Evolutionary conservation across 1,140 invertebrate species (phyloP).

Genomic region (Nixonia krombeini): DNA sequence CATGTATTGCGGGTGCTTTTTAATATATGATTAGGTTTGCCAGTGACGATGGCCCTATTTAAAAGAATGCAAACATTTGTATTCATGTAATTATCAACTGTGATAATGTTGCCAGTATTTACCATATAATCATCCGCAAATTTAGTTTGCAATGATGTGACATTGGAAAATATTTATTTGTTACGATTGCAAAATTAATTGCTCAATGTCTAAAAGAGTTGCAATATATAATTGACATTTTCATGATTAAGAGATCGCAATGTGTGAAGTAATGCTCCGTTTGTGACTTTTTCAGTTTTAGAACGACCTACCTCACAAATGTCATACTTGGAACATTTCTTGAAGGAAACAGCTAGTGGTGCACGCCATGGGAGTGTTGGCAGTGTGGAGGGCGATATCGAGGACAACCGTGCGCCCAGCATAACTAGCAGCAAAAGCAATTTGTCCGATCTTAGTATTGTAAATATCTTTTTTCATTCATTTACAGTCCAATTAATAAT

Average conservation of each 20-base stretch:
- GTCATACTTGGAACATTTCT: constrained; percentile 90
- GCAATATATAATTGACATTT: too few relatives aligned
- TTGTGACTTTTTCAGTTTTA: constrained; percentile 78
- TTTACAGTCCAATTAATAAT: too few relatives aligned
- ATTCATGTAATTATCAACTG: constrained; percentile 26
- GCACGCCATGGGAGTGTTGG: constrained; percentile 76
- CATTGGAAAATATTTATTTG: too few relatives aligned
- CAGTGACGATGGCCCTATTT: constrained; percentile 25
- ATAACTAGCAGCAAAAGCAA: constrained; percentile 88
- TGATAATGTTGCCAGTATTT: constrained; percentile 20
- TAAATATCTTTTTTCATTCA: constrained; percentile 67
- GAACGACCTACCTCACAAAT: constrained; percentile 89
- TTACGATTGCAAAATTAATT: too few relatives aligned
- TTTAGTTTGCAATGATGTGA: not conserved
- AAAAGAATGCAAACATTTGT: constrained; percentile 26
- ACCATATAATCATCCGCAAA: constrained; percentile 21
- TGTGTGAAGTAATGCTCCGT: too few relatives aligned
- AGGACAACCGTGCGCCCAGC: constrained; percentile 83
- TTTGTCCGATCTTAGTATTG: constrained; percentile 84
- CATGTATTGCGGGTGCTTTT: constrained; percentile 46
- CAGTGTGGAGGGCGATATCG: constrained; percentile 83
- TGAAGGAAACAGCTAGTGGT: constrained; percentile 80
- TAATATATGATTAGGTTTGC: constrained; percentile 32
- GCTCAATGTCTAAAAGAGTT: too few relatives aligned
- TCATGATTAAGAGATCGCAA: too few relatives aligned